Base-by-base conservation (phyloP, 2,888 invertebrate genomes). In the Uloborus plumipes region DNA sequence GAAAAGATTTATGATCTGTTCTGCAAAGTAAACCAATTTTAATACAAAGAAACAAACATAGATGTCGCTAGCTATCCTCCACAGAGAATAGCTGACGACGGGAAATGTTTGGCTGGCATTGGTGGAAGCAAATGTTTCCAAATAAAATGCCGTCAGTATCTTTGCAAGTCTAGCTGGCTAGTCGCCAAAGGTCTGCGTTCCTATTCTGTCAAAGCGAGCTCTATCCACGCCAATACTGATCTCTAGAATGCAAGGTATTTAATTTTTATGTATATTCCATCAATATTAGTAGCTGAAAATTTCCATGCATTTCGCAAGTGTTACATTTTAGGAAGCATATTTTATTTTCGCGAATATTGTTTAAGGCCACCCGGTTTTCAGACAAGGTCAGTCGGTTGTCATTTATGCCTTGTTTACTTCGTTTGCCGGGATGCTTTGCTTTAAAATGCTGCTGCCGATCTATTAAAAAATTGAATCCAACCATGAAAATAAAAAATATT, bases 361-460 rank as follows among this genome's bases (percentile, higher is more conserved):
- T 22, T 65, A 49, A 67, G 75, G 75, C 75, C 67, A 61, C 67
- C 67, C 67, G 75, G 75, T 76, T 76, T 75, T 50, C 51, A 51
- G 51, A 61, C 75, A 76, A 76, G 75, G 75, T 76, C 75, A 76
- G 67, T 76, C 51, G 51, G 67, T 76, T 76, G 75, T 50, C 55
- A 76, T 51, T 61, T 51, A 20, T 13, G 47, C 58, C 26, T 26
- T 76, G 75, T 76, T 76, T 76, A 76, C 67, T 62, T 76, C 53
- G 55, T 6, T 15, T 61, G 26, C 26, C 26, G 31, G 39, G 39
- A 39, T 6, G 39, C 39, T 7, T 39, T 39, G 9, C 39, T 39
- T 39, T 39, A 11, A 39, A 39, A 9, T 39, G 39, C 39, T 39
- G 39, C 39, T 39, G 39, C 39, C 39, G 39, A 39, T 39, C 39